phyloP scores from a whole-genome alignment of 1,140 invertebrate genomes.

The Philopotamus ludificatus region DNA sequence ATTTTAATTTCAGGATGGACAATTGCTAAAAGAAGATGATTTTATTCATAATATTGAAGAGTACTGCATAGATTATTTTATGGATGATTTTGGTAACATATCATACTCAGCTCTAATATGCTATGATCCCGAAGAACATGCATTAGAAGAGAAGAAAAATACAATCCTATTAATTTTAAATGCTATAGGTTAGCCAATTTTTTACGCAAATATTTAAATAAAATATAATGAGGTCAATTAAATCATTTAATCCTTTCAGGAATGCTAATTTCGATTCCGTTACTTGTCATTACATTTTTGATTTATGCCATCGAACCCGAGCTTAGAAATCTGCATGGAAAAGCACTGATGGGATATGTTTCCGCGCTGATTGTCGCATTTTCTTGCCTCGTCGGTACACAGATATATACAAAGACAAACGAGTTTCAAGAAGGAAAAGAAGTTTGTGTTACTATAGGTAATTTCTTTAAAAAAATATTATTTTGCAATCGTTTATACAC shows the following conservation, averaged over 20 bases:
- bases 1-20: too few relatives aligned
- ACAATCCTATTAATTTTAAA: background rate
- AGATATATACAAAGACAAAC: background rate
- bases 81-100: background rate
- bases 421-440: background rate
- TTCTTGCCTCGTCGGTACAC: constrained; percentile 29
- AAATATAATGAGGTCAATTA: background rate
- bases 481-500: too few relatives aligned
- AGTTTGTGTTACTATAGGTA: background rate
- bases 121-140: background rate
- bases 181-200: background rate
- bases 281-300: constrained; percentile 67
- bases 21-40: too few relatives aligned
- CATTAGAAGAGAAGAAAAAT: background rate
- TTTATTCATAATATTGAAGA: too few relatives aligned
- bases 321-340: constrained; percentile 69
- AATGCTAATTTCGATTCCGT: constrained; percentile 69
- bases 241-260: constrained; percentile 55
- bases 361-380: constrained; percentile 63
- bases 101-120: background rate
- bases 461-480: background rate
- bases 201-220: background rate
- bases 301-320: constrained; percentile 72
- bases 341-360: constrained; percentile 72
- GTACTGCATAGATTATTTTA: background rate